Evolutionary conservation across 1,140 invertebrate genomes (phyloP).

Genomic region (Rhagoletis pomonella): DNA sequence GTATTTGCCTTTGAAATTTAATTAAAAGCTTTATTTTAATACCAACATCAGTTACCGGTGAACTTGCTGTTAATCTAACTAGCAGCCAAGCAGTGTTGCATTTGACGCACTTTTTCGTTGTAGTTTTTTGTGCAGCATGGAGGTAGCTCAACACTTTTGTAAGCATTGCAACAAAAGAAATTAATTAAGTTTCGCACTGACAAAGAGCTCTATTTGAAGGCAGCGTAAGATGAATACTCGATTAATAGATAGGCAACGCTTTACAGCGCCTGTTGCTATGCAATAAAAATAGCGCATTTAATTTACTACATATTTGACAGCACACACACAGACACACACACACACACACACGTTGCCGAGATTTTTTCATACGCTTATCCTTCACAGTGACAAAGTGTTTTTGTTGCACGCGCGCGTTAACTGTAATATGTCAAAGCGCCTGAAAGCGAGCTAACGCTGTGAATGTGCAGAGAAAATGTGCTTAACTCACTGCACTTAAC

Average conservation of each 20-base stretch:
- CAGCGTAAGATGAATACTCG: background rate
- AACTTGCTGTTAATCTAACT: background rate
- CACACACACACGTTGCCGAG: too few species aligned
- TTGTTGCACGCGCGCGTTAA: too few species aligned
- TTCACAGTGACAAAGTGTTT: too few species aligned
- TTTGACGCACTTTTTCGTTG: constrained; percentile 23
- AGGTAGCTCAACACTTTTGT: background rate
- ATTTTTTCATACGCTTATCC: too few species aligned
- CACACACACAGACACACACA: too few species aligned
- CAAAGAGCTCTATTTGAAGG: background rate
- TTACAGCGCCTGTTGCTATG: too few species aligned
- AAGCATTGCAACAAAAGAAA: constrained; percentile 16
- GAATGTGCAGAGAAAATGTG: too few species aligned
- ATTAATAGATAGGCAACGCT: too few species aligned
- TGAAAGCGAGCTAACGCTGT: background rate
- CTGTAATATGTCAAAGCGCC: background rate
- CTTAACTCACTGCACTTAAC: too few species aligned
- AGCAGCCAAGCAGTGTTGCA: background rate
- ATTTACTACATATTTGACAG: too few species aligned
- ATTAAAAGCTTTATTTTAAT: constrained; percentile 41
- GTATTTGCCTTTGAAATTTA: background rate
- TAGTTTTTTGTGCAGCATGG: background rate
- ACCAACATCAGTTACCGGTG: background rate
- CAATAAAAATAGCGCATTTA: too few species aligned
- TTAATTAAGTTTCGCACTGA: constrained; percentile 11